Percentiles rank a stretch among this genome's conserved stretches.
Evolutionary conservation across 2,888 invertebrate genomes (phyloP).

Genomic region (Aleiodes testaceus): DNA sequence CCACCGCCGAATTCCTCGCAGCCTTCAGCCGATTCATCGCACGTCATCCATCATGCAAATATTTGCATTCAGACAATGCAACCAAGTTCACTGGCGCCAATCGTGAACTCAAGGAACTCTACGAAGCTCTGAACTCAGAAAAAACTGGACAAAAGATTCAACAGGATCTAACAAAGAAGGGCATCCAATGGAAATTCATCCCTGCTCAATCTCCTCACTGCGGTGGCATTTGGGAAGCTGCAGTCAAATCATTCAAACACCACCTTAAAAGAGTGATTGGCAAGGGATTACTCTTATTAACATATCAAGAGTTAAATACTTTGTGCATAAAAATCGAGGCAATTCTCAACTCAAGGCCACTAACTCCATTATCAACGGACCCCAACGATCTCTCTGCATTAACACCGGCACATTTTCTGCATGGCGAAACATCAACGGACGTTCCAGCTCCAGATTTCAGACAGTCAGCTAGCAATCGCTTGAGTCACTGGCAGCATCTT

Average conservation of each 20-base stretch:
- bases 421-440: slow-evolving; percentile 39
- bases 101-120: slow-evolving; percentile 15
- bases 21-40: slow-evolving; percentile 37
- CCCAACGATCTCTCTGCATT: slow-evolving; percentile 50
- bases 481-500: slow-evolving; percentile 13
- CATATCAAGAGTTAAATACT: slow-evolving; percentile 57
- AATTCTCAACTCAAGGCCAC: slow-evolving; percentile 56
- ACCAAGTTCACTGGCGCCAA: slow-evolving; percentile 48
- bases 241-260: slow-evolving; percentile 57
- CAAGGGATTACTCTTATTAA: slow-evolving; percentile 45
- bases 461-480: background rate
- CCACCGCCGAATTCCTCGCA: slow-evolving; percentile 41
- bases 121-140: background rate
- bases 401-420: slow-evolving; percentile 61
- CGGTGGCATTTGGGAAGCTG: slow-evolving; percentile 60
- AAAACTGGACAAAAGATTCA: background rate
- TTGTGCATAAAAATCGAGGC: slow-evolving; percentile 56
- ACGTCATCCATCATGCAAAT: slow-evolving; percentile 31
- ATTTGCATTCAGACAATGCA: slow-evolving; percentile 43
- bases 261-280: slow-evolving; percentile 51
- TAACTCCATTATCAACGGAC: slow-evolving; percentile 52
- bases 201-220: slow-evolving; percentile 35
- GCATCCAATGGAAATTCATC: slow-evolving; percentile 29
- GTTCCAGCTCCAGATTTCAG: slow-evolving; percentile 23
- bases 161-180: background rate